Evolutionary conservation across 2,797 vertebrate species (phyloP).

Genomic region (Amniataba percoides): DNA sequence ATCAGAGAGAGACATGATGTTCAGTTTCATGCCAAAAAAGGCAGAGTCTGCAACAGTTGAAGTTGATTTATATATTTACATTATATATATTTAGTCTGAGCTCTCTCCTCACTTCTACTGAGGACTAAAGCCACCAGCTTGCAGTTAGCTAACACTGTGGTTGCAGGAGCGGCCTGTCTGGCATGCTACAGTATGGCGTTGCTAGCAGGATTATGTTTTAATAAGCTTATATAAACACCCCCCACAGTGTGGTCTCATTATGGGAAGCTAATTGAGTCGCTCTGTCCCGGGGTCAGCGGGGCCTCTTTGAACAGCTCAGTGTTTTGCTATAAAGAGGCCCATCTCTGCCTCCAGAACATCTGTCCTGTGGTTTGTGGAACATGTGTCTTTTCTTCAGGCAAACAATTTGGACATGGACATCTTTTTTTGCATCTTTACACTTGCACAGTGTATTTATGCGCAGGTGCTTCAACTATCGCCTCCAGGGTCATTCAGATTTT

Average conservation of each 20-base stretch:
- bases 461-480: conserved; percentile 26
- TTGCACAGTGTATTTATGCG: conserved; percentile 22
- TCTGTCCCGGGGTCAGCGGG: conserved; percentile 70
- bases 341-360: conserved; percentile 71
- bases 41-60: neutral
- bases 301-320: conserved; percentile 70
- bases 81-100: neutral
- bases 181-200: conserved; percentile 63
- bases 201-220: conserved; percentile 80
- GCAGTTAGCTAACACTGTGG: conserved; percentile 38
- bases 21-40: neutral
- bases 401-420: conserved; percentile 37
- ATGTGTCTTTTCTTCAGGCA: conserved; percentile 66
- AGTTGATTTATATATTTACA: neutral
- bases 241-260: conserved; percentile 75
- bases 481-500: conserved; percentile 27
- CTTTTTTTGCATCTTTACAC: conserved; percentile 42
- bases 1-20: conserved; percentile 28
- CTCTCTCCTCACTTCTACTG: conserved; percentile 16
- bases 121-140: conserved; percentile 24
- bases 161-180: conserved; percentile 54
- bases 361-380: conserved; percentile 70
- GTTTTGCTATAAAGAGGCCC: conserved; percentile 71
- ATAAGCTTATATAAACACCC: conserved; percentile 83
- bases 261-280: conserved; percentile 77